Conservation (phyloP, 2,888 invertebrate genomes). For the Mellilla xanthometata region DNA sequence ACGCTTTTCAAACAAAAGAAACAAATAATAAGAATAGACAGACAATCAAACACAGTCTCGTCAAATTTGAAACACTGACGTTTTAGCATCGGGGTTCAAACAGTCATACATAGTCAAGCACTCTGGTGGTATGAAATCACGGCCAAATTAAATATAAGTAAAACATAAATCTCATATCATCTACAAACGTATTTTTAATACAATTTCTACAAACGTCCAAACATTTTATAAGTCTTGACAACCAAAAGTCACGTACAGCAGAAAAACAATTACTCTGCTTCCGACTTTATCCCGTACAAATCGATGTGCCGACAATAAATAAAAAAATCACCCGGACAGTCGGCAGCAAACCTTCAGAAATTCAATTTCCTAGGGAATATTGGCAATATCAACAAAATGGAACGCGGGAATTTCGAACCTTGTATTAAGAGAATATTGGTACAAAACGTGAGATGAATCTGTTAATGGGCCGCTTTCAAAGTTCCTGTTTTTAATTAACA, state of each 20-base stretch:
- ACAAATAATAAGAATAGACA: too few relatives aligned
- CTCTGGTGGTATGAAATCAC: too few relatives aligned
- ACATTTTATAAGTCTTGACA: too few relatives aligned
- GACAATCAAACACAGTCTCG: too few relatives aligned
- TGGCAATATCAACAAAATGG: constrained; percentile 58
- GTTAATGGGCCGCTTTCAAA: constrained; percentile 39
- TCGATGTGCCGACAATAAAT: constrained; percentile 32
- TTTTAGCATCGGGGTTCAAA: too few relatives aligned
- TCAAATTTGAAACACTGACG: too few relatives aligned
- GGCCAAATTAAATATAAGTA: too few relatives aligned
- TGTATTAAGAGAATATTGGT: constrained; percentile 54
- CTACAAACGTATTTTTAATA: too few relatives aligned
- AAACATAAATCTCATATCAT: too few relatives aligned
- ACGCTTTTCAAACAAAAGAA: too few relatives aligned
- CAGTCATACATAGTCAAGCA: too few relatives aligned
- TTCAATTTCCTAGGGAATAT: constrained; percentile 59
- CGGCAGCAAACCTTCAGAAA: constrained; percentile 42
- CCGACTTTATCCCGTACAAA: constrained; percentile 26
- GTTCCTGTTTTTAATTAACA: constrained; percentile 54
- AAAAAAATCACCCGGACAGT: constrained; percentile 30
- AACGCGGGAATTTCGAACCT: constrained; percentile 44
- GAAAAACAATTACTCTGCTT: constrained; percentile 27
- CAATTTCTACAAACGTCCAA: background rate
- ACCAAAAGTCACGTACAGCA: background rate
- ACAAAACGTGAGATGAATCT: constrained; percentile 47